Evolutionary conservation across 2,113 vertebrate species (phyloP), one percentile per base, ranked within the genome.

Genomic region (Tyto alba): DNA sequence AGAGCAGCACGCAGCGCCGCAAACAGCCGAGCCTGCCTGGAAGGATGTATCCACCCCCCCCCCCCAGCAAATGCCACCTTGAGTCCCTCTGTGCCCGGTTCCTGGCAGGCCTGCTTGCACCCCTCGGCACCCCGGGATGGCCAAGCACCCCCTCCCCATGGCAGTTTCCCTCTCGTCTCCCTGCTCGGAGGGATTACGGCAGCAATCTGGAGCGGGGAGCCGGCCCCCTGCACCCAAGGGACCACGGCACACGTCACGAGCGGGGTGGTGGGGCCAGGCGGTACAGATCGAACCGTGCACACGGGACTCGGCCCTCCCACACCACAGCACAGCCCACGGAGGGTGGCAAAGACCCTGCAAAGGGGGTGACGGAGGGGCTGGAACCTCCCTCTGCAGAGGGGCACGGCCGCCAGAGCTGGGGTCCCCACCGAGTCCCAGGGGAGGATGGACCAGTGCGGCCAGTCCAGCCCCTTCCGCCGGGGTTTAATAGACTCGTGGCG

Each of bases 21-120:
- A 63, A 63, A 69, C 71, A 80, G 90, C 68, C 48, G 63, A 10
- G 2, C 50, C 77, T 53, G 91, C 92, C 88, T 3, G 85, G 90
- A 32, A 75, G 26, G 40, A 57, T 0, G 16, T n/a, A n/a, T n/a
- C n/a, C n/a, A n/a, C n/a, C n/a, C n/a, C 3, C 60, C 69, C 57
- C 68, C 68, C 43, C 83, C 71, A 67, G 56, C 60, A 56, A 89
- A 85, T 53, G 55, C 81, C 87, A 47, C 43, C 40, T 36, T 3
- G 36, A 16, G 26, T 14, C 20, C 48, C 62, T 32, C 18, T 0
- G 0, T 22, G 36, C 16, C 34, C 1, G 0, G 22, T n/a, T 55
- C 41, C 52, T 19, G 26, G 43, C 64, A 36, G 32, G 19, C 16
- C 78, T 50, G 41, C 66, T 59, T 13, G 23, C 73, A 21, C 40